These are phyloP conservation scores for Melanchra persicariae DNA, from an alignment of 2,888 invertebrate genomes.

Conservation along the genomic window DNA sequence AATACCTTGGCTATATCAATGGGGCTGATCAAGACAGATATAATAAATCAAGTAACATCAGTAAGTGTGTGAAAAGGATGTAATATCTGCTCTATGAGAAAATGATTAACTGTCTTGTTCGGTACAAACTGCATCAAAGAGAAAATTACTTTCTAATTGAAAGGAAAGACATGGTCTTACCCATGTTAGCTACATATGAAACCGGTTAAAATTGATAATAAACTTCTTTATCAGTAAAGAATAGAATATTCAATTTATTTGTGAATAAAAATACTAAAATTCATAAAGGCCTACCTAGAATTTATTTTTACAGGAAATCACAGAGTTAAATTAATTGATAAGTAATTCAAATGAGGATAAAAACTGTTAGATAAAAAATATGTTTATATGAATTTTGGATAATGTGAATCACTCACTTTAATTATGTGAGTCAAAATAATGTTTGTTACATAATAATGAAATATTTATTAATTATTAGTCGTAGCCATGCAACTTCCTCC, in stretches of 20 bases:
- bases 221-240: background rate
- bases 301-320: background rate
- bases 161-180: conserved; percentile 14
- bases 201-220: background rate
- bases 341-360: conserved; percentile 8
- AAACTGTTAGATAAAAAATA: background rate
- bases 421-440: conserved; percentile 10
- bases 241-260: background rate
- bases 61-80: background rate
- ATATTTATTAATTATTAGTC: background rate
- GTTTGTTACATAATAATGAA: background rate
- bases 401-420: background rate
- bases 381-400: background rate
- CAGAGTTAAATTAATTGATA: conserved; percentile 2
- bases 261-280: background rate
- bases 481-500: conserved; percentile 16
- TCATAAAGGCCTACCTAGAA: background rate
- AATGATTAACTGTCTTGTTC: conserved; percentile 14
- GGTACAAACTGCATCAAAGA: conserved; percentile 31
- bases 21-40: background rate
- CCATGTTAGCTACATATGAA: background rate
- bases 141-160: conserved; percentile 58
- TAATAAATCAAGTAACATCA: background rate
- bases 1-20: background rate
- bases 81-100: conserved; percentile 13